These are phyloP conservation scores for Atherinosoma microstoma DNA, from an alignment of 2,797 vertebrate species.

Conservation along the genomic window DNA sequence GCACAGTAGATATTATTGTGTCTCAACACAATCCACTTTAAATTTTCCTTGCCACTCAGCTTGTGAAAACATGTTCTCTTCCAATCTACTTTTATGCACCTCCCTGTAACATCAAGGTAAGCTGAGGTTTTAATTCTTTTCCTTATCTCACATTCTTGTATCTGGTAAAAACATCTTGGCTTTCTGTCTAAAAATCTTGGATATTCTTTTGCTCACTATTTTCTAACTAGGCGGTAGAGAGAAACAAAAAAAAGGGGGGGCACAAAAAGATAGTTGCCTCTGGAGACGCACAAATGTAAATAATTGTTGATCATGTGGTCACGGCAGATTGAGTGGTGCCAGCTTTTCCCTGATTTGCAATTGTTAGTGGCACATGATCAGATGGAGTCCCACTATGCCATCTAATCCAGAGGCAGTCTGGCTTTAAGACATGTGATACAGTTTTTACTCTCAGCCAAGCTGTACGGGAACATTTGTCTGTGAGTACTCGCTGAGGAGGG, in stretches of 20 bases:
- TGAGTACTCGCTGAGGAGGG: conserved; percentile 79
- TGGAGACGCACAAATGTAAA: conserved; percentile 54
- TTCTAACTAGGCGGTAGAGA: neutral
- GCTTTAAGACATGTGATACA: conserved; percentile 92
- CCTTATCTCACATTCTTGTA: neutral
- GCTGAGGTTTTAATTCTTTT: neutral
- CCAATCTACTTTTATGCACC: conserved; percentile 32
- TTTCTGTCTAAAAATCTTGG: conserved; percentile 13
- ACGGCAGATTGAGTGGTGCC: conserved; percentile 35
- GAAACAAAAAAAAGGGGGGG: neutral
- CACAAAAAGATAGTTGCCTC: conserved; percentile 26
- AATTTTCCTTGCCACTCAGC: conserved; percentile 37
- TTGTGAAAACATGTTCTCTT: conserved; percentile 32
- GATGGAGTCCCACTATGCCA: conserved; percentile 61
- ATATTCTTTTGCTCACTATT: conserved; percentile 22
- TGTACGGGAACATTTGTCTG: conserved; percentile 79
- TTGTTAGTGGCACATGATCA: conserved; percentile 63
- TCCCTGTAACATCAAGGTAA: conserved; percentile 27
- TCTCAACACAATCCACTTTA: conserved; percentile 33
- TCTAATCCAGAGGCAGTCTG: conserved; percentile 82
- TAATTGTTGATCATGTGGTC: conserved; percentile 60
- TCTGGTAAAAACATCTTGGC: conserved; percentile 6
- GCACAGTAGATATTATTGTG: conserved; percentile 50
- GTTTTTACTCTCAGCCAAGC: conserved; percentile 82
- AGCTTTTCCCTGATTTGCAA: conserved; percentile 59